phyloP scores from a whole-genome alignment of 2,113 vertebrate genomes.

The Orthonyx spaldingii region DNA sequence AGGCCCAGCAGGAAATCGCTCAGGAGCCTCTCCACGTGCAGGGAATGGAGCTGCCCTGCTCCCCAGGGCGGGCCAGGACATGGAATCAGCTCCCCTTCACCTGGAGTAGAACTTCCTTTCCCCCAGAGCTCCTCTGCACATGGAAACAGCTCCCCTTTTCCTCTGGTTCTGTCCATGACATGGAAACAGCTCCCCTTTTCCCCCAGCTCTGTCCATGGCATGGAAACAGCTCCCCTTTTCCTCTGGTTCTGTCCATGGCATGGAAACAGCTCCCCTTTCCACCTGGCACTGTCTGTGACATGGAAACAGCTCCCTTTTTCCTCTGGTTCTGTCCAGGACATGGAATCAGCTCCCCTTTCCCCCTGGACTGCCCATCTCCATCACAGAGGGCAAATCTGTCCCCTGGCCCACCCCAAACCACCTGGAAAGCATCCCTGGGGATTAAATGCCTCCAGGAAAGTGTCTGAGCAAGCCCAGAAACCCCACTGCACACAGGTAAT shows the following conservation, averaged over 20 bases:
- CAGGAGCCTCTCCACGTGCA: neutral
- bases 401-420: neutral
- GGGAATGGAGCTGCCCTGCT: neutral
- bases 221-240: neutral
- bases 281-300: too few species aligned
- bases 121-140: neutral
- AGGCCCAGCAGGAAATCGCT: neutral
- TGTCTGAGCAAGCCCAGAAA: neutral
- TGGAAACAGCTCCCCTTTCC: neutral
- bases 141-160: neutral
- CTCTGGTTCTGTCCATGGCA: neutral
- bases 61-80: accelerated
- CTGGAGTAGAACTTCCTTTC: too few species aligned
- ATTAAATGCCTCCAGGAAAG: neutral
- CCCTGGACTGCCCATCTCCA: neutral
- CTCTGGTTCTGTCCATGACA: too few species aligned
- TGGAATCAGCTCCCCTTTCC: neutral
- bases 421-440: neutral
- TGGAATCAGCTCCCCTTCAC: neutral
- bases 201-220: neutral
- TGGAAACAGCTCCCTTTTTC: neutral
- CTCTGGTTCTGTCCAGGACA: too few species aligned
- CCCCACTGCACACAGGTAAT: neutral
- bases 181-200: neutral
- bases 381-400: accelerated